These are phyloP conservation scores for Okamejei kenojei DNA, from an alignment of 2,797 vertebrate genomes.

Conservation along the genomic window DNA sequence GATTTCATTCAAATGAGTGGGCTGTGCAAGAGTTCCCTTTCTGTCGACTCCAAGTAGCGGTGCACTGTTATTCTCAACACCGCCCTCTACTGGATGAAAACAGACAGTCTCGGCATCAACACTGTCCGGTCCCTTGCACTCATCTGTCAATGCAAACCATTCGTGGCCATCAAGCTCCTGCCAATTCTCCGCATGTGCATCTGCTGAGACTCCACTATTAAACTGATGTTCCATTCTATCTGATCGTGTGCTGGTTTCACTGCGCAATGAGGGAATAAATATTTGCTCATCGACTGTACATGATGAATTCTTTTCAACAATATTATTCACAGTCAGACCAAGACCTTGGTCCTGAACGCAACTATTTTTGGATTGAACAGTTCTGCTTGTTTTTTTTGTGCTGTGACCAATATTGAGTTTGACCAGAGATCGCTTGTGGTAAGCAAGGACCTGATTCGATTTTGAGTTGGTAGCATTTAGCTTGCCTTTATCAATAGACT, in stretches of 20 bases:
- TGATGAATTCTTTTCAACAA: background rate
- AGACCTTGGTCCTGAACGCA: background rate
- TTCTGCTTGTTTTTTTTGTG: background rate
- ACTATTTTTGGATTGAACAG: background rate
- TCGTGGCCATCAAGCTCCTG: background rate
- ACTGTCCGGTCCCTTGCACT: background rate
- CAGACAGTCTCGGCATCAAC: background rate
- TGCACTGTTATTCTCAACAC: background rate
- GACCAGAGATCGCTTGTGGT: background rate
- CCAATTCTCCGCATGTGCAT: background rate
- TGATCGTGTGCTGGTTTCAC: background rate
- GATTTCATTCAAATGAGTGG: background rate
- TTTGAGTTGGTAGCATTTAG: background rate
- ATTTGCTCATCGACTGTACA: background rate
- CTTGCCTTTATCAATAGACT: background rate
- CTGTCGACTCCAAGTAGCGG: background rate
- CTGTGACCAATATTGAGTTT: background rate
- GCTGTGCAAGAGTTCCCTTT: background rate
- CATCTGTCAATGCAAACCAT: background rate
- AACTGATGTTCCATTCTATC: background rate
- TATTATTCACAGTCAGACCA: background rate
- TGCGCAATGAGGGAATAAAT: background rate
- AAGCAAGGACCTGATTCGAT: background rate
- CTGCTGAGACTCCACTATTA: background rate
- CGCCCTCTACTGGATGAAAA: background rate